Base-by-base conservation (phyloP, 2,888 invertebrate genomes). In the Chloroclysta siterata region DNA sequence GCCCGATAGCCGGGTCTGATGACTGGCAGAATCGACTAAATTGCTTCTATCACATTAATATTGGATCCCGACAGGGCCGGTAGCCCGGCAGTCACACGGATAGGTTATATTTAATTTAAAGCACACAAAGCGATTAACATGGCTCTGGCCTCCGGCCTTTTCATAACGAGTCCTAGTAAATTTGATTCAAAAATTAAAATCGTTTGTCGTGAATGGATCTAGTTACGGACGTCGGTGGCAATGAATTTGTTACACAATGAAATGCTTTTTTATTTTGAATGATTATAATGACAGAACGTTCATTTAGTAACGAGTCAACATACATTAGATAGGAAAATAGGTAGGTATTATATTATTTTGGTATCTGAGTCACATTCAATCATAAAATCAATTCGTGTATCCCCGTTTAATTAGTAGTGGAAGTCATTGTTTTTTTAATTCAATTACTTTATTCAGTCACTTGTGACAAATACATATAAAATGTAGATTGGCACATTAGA, bases 111-210 rank as follows among this genome's bases (percentile, higher is more conserved):
- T 90, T 91, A 89, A 90, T 90, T 90, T 88, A 85, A 88, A 85
- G 80, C 82, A 85, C 83, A 91, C 90, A 91, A 91, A 82, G 84
- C 89, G 83, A 87, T 87, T 86, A 85, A 87, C 85, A 86, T 85
- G 89, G 82, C 86, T 86, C 83, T 82, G 82, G 76, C 78, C 48
- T 77, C 83, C 44, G 82, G 82, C 81, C 83, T 85, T 85, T 83
- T 84, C 82, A 84, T 84, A 85, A 85, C 82, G 79, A 82, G 66
- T 77, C 72, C 79, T 83, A 78, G 81, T 82, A 79, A 80, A 83
- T 79, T 81, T 80, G 82, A 85, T 83, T 83, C 78, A 76, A 73
- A 80, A 74, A 80, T 81, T 78, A 80, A 80, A 81, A 77, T 72
- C 63, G 79, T 69, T 67, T 66, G 71, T 66, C 62, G 59, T 78